Evolutionary conservation across 2,888 invertebrate species (phyloP).

Genomic region (Scaptomyza caliginosa): DNA sequence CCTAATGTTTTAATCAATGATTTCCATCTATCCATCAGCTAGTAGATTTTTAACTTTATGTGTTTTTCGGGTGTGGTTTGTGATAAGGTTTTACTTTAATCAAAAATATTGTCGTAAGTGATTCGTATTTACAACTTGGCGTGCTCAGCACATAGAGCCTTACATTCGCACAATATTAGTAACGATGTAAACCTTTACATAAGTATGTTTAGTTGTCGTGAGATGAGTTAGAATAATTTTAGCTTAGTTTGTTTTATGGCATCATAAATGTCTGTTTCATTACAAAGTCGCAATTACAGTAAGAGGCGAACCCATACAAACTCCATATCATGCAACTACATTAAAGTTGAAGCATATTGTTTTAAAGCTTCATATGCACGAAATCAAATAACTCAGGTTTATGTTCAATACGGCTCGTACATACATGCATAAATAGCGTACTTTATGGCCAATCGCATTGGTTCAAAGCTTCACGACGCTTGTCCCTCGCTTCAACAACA

Average conservation of each 20-base stretch:
- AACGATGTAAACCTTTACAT: constrained; percentile 11
- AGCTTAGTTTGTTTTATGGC: constrained; percentile 76
- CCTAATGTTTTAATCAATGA: not conserved
- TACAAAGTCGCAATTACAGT: constrained; percentile 73
- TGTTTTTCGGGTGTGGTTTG: constrained; percentile 11
- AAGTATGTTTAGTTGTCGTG: constrained; percentile 35
- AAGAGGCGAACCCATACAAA: constrained; percentile 23
- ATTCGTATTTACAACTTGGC: constrained; percentile 17
- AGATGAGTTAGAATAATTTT: constrained; percentile 72
- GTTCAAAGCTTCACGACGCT: not conserved
- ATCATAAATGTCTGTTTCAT: constrained; percentile 77
- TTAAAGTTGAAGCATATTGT: constrained; percentile 55
- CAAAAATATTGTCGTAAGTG: constrained; percentile 40
- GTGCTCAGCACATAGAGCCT: not conserved
- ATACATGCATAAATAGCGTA: constrained; percentile 17
- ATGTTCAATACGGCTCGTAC: constrained; percentile 50
- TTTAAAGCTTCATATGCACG: constrained; percentile 54
- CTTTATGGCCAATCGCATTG: constrained; percentile 31
- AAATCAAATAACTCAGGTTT: constrained; percentile 68
- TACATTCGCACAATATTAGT: constrained; percentile 7
- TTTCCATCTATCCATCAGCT: constrained; percentile 13
- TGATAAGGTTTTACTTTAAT: constrained; percentile 42
- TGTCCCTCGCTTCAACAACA: constrained; percentile 2
- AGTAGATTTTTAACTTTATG: constrained; percentile 55
- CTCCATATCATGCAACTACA: constrained; percentile 11